Base-by-base conservation (phyloP, 2,888 invertebrate species). In the Invenusta paracnida region DNA sequence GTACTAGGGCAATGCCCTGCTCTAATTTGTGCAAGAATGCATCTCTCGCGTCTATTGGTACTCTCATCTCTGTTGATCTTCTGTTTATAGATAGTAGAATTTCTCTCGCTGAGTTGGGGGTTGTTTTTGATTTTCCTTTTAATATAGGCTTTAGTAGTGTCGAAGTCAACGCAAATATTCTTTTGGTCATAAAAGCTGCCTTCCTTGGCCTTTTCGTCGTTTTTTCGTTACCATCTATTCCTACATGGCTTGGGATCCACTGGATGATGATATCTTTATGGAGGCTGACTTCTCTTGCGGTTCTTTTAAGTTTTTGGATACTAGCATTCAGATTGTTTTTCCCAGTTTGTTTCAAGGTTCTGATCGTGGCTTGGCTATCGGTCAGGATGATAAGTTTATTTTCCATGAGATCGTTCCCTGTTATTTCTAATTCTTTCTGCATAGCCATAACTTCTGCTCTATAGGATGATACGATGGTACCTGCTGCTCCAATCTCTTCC, bases 381-480 rank as follows among this genome's bases (percentile, higher is more conserved):
- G 73, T 73, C 2, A 25, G 73, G 27, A 73, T 73, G 27, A 73
- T 73, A 23, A 23, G 23, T 25, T 5, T 5, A 11, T 48, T 11
- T 73, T 73, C 73, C 5, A 13, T 25, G 5, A 23, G 2, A 23
- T 73, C 27, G 73, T 5, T n/a, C 11, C 23, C 23, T 5, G 23
- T 73, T 5, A 73, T 73, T 5, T 73, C 73, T n/a, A 73, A 23
- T n/a, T 5, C 73, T 73, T 73, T 73, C 73, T 73, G 73, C 73
- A 73, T n/a, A 5, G 73, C 73, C 23, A 73, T 5, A 73, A 73
- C 73, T 73, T 73, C 73, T 73, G 73, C 73, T 73, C 73, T 73
- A 73, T 23, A 73, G 5, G 73, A 73, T 5, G 73, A 73, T 13
- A 73, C 73, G 23, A 73, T 73, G 5, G 2, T 73, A 23, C 25